Percentiles rank a stretch among this genome's conserved stretches.
Conservation (phyloP, 2,888 invertebrate genomes). For the Pammene aurita region DNA sequence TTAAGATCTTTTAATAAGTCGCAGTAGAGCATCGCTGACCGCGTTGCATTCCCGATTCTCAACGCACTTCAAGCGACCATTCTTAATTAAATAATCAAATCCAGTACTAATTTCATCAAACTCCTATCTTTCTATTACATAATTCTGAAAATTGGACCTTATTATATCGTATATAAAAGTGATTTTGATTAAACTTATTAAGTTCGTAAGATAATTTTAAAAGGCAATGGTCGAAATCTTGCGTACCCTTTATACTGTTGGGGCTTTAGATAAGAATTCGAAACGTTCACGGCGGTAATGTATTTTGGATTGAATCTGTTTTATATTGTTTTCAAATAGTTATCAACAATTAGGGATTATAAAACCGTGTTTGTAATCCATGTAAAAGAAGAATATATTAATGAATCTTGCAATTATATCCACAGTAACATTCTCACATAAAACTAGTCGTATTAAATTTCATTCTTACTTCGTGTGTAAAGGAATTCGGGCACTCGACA, state of each 20-base stretch:
- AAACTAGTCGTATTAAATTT: not conserved
- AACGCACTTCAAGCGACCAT: slow-evolving; percentile 62
- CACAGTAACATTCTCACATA: not conserved
- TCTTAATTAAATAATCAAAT: slow-evolving; percentile 73
- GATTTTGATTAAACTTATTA: not conserved
- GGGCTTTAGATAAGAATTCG: slow-evolving; percentile 39
- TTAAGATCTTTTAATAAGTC: slow-evolving; percentile 3
- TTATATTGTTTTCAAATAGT: slow-evolving; percentile 36
- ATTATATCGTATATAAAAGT: not conserved
- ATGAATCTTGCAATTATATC: not conserved
- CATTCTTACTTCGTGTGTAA: not conserved
- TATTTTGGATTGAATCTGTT: slow-evolving; percentile 35
- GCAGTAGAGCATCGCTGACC: slow-evolving; percentile 47
- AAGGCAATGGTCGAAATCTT: slow-evolving; percentile 23
- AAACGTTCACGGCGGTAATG: slow-evolving; percentile 39
- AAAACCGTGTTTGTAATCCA: slow-evolving; percentile 7
- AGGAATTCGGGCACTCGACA: slow-evolving; percentile 13
- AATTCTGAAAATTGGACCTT: not conserved
- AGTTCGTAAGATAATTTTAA: not conserved
- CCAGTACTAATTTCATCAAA: slow-evolving; percentile 23
- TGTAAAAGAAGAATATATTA: not conserved
- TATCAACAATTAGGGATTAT: slow-evolving; percentile 32
- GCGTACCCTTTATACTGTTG: slow-evolving; percentile 45
- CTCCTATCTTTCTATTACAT: not conserved
- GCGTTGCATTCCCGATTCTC: slow-evolving; percentile 76